Percentiles rank a stretch among this genome's conserved stretches.
Conservation (phyloP, 2,888 invertebrate genomes). For the Flexamia atlantica region DNA sequence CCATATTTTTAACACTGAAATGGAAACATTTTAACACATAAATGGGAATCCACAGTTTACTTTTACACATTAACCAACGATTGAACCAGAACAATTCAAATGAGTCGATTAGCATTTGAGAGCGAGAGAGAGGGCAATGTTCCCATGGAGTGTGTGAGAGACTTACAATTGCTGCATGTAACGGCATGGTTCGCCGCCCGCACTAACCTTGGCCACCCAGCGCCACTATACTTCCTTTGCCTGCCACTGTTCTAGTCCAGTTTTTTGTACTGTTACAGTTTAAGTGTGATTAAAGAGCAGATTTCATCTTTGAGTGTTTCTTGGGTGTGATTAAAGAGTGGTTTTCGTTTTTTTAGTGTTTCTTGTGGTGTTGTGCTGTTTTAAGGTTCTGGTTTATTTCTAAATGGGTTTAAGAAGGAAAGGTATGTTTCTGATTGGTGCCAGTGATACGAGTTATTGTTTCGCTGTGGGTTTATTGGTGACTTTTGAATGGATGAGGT, state of each 20-base stretch:
- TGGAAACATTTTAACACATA: no score
- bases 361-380: background rate
- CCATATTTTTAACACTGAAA: no score
- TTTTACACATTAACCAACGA: no score
- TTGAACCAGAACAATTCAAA: background rate
- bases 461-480: no score
- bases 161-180: conserved; percentile 46
- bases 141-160: conserved; percentile 39
- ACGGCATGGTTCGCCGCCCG: conserved; percentile 40
- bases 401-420: conserved; percentile 30
- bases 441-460: no score
- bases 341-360: conserved; percentile 6
- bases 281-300: background rate
- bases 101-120: background rate
- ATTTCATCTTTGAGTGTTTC: background rate
- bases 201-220: conserved; percentile 37
- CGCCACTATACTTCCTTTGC: conserved; percentile 24
- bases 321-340: background rate
- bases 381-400: background rate
- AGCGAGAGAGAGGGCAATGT: conserved; percentile 30
- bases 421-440: background rate
- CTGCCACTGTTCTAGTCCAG: background rate
- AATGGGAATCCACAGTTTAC: no score
- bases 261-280: conserved; percentile 4
- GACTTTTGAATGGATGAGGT: no score